Evolutionary conservation across 2,797 vertebrate genomes (phyloP).

Genomic region (Pteronotus mesoamericanus): DNA sequence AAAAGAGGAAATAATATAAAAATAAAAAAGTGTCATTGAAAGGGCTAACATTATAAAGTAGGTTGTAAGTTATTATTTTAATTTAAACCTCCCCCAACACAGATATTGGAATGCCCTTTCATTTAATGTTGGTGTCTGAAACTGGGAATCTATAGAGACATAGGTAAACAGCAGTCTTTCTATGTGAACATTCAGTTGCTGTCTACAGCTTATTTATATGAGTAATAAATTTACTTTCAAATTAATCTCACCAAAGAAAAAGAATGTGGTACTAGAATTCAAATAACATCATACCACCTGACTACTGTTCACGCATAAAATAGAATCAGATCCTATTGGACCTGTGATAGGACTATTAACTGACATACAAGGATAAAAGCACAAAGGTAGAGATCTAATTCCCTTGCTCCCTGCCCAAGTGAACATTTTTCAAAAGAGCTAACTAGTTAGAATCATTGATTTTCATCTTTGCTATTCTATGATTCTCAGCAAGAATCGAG

Average conservation of each 20-base stretch:
- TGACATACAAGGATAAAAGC: background rate
- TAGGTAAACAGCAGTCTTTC: background rate
- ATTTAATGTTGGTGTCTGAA: background rate
- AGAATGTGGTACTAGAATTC: background rate
- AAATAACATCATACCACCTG: background rate
- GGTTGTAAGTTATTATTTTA: background rate
- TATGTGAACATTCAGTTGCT: background rate
- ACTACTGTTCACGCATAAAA: background rate
- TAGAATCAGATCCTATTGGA: background rate
- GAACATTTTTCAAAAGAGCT: constrained; percentile 35
- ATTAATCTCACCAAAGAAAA: constrained; percentile 9
- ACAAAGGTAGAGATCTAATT: background rate
- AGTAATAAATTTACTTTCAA: constrained; percentile 38
- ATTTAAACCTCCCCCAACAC: background rate
- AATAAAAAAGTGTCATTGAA: background rate
- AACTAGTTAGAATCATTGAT: constrained; percentile 39
- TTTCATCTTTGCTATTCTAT: constrained; percentile 25
- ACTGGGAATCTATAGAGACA: background rate
- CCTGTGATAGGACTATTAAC: background rate
- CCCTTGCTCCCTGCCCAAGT: background rate
- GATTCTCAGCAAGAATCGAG: background rate
- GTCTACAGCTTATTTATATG: background rate
- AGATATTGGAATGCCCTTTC: background rate
- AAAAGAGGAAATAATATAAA: background rate
- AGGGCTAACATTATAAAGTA: background rate